A percentile compares a stretch with the other conserved stretches of the same genome.
Evolutionary conservation across 2,888 invertebrate species (phyloP).

Genomic region (Drosophila prostipennis): DNA sequence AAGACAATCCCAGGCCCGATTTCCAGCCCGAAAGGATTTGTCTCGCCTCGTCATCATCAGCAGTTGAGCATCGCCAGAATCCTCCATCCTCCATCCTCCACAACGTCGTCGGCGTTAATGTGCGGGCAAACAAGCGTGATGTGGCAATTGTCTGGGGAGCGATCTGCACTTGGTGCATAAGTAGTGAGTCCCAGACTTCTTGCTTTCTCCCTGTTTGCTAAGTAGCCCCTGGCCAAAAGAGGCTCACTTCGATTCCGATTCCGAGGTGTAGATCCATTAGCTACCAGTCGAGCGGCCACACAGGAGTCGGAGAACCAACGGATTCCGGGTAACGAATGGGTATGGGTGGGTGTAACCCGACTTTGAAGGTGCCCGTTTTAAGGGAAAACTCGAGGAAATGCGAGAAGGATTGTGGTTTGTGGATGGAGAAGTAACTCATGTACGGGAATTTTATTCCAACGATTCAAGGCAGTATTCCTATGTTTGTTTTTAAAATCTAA

Average conservation of each 20-base stretch:
- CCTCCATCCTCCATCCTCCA: conserved; percentile 19
- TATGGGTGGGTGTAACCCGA: conserved; percentile 36
- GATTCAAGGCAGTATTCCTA: neutral
- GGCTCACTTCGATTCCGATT: conserved; percentile 24
- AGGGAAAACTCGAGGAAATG: conserved; percentile 9
- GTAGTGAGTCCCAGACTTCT: conserved; percentile 6
- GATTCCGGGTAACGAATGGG: conserved; percentile 4
- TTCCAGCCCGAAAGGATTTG: conserved; percentile 69
- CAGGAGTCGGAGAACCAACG: conserved; percentile 19
- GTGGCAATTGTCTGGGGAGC: conserved; percentile 74
- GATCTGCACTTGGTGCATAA: conserved; percentile 10
- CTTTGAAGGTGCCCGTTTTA: conserved; percentile 11
- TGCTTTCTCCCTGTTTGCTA: conserved; percentile 40
- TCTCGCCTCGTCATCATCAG: conserved; percentile 55
- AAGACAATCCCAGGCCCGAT: conserved; percentile 60
- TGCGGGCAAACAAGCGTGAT: conserved; percentile 79
- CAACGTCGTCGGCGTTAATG: conserved; percentile 67
- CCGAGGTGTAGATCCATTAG: conserved; percentile 76
- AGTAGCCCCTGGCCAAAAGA: conserved; percentile 53
- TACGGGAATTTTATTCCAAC: neutral
- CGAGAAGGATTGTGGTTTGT: conserved; percentile 4
- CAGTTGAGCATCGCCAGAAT: conserved; percentile 29
- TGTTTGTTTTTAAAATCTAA: neutral
- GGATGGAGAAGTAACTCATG: neutral
- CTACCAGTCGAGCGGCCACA: conserved; percentile 53